Evolutionary conservation across 2,113 vertebrate species (phyloP).

Genomic region (Solenodon paradoxus): DNA sequence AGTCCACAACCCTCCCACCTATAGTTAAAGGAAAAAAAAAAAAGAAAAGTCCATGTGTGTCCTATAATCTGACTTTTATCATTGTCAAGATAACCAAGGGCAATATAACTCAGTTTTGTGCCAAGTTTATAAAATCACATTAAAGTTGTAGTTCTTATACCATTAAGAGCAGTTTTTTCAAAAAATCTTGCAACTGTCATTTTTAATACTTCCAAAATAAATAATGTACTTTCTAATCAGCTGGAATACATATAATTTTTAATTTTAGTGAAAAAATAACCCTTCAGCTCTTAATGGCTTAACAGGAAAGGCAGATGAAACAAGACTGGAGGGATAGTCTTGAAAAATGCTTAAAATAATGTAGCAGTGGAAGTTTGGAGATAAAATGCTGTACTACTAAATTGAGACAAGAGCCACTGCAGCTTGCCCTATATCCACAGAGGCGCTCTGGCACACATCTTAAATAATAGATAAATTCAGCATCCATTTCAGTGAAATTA

Average conservation of each 20-base stretch:
- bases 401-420: background rate
- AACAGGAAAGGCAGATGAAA: background rate
- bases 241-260: background rate
- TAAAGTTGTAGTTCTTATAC: background rate
- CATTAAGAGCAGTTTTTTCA: background rate
- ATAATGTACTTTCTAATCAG: background rate
- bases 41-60: background rate
- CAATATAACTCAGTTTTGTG: conserved; percentile 7
- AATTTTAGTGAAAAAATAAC: background rate
- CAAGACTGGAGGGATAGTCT: background rate
- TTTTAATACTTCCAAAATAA: background rate
- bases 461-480: background rate
- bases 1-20: background rate
- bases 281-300: background rate
- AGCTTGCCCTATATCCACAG: background rate
- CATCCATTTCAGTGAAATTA: background rate
- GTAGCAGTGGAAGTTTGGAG: background rate
- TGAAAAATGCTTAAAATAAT: background rate
- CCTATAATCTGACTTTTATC: background rate
- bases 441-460: background rate
- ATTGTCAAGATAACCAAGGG: background rate
- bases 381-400: background rate
- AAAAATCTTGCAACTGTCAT: background rate
- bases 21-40: background rate
- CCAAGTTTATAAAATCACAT: background rate